phyloP scores from a whole-genome alignment of 2,888 invertebrate genomes.

The Morpho achilles region DNA sequence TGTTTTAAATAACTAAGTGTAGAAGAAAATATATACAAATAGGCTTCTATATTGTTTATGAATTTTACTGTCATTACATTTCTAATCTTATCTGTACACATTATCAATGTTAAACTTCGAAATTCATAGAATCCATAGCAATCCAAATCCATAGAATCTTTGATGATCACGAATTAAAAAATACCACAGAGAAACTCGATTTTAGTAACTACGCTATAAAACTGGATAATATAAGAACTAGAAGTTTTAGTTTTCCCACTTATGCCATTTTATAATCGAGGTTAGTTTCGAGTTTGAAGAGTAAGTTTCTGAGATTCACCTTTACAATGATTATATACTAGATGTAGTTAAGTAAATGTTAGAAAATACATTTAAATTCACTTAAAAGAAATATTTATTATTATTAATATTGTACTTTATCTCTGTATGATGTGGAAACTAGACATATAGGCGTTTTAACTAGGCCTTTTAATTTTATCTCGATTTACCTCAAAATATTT shows the following conservation, averaged over 20 bases:
- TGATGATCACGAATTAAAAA: no score
- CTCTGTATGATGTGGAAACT: not conserved
- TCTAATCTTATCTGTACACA: not conserved
- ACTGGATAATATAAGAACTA: no score
- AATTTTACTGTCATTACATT: not conserved
- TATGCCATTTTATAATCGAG: no score
- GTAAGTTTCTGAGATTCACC: not conserved
- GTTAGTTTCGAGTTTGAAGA: no score
- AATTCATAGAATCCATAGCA: no score
- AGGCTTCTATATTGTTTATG: slow-evolving; percentile 9
- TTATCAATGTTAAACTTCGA: not conserved
- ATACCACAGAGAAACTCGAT: no score
- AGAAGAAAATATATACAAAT: slow-evolving; percentile 1
- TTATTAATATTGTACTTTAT: slow-evolving; percentile 5
- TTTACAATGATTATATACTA: slow-evolving; percentile 14
- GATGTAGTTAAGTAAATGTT: slow-evolving; percentile 24
- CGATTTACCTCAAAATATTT: no score
- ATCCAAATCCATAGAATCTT: no score
- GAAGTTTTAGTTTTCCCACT: no score
- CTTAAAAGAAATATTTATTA: slow-evolving; percentile 20
- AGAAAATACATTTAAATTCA: slow-evolving; percentile 14
- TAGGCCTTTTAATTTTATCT: no score
- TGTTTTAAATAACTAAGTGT: not conserved
- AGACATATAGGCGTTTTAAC: no score
- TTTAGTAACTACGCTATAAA: no score